Percentiles rank a stretch among this genome's conserved stretches.
phyloP scores from a whole-genome alignment of 2,797 vertebrate species.

The Rallus crepitans region DNA sequence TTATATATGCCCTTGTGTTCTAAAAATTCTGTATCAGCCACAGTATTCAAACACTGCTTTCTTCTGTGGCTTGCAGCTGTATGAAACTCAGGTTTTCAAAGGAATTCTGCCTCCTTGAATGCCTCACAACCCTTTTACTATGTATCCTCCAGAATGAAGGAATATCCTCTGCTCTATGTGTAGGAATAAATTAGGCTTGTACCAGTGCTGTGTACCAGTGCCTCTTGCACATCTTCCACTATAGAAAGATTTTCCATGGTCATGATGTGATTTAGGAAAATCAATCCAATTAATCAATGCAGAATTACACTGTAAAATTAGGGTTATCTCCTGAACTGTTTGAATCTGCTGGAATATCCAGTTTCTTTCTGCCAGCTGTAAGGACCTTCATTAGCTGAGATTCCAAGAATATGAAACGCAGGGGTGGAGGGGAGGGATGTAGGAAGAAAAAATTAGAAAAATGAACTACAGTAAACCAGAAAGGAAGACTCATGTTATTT shows the following conservation, averaged over 20 bases:
- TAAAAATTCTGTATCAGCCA: slow-evolving; percentile 38
- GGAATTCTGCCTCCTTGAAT: not conserved
- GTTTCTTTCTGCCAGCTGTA: not conserved
- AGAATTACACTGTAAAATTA: not conserved
- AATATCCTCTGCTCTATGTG: not conserved
- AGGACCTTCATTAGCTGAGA: not conserved
- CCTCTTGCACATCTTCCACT: not conserved
- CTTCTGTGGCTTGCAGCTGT: not conserved
- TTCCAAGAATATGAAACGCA: not conserved
- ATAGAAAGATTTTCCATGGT: not conserved
- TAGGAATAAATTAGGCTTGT: not conserved
- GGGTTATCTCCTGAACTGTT: not conserved
- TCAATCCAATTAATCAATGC: not conserved
- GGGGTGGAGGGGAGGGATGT: too few relatives aligned
- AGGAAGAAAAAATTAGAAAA: not conserved
- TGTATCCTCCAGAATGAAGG: not conserved
- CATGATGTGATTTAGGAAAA: not conserved
- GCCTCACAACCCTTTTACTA: not conserved
- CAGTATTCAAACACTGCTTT: not conserved
- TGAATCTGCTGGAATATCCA: not conserved
- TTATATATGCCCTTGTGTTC: slow-evolving; percentile 38
- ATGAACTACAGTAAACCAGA: not conserved
- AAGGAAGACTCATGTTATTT: not conserved
- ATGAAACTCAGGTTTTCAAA: not conserved
- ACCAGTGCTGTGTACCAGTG: not conserved